Base-by-base conservation (phyloP, 2,113 vertebrate genomes). In the Phalacrocorax brasilianus region DNA sequence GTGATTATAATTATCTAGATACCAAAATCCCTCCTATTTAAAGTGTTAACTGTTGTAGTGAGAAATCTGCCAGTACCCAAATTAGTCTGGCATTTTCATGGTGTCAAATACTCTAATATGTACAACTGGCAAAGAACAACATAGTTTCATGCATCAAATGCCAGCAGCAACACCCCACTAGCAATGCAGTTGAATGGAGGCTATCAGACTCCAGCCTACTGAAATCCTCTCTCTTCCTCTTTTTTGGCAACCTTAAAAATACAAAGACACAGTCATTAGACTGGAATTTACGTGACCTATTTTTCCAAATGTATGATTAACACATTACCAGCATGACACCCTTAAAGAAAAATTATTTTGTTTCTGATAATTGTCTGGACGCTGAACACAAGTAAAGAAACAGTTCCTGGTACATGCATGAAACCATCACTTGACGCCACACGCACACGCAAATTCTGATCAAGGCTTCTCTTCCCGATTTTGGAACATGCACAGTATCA, bases 201-300 rank as follows among this genome's bases (percentile, higher is more conserved):
- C 62, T 77, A 91, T 93, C 70, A 79, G 81, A 89, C 12, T 70
- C 14, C 5, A 78, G 67, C 14, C 18, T 44, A 80, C 67, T 76
- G 44, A 75, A 96, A 94, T 65, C 58, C 72, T 72, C 87, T 95
- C 92, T 97, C 82, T 94, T 89, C 74, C 93, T 95, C 83, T 74
- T 96, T 92, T 85, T 81, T 89, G 86, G 84, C 95, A 96, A 70
- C 84, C 66, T 73, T 85, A 80, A 85, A 93, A 97, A 88, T 96
- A 90, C 27, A 84, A 89, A 95, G 90, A 93, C 40, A 50, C 26
- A 85, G 77, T 96, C 86, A 98, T 90, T 79, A 87, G 83, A 73
- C 35, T 91, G 97, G 94, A 91, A 85, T 90, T 94, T 95, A 97
- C 88, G 84, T 93, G 96, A 95, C 94, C 86, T 61, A 78, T 89